Percentiles rank a stretch among this genome's conserved stretches.
These are phyloP conservation scores for Ochropacha duplaris DNA, from an alignment of 2,888 invertebrate genomes.

Conservation along the genomic window DNA sequence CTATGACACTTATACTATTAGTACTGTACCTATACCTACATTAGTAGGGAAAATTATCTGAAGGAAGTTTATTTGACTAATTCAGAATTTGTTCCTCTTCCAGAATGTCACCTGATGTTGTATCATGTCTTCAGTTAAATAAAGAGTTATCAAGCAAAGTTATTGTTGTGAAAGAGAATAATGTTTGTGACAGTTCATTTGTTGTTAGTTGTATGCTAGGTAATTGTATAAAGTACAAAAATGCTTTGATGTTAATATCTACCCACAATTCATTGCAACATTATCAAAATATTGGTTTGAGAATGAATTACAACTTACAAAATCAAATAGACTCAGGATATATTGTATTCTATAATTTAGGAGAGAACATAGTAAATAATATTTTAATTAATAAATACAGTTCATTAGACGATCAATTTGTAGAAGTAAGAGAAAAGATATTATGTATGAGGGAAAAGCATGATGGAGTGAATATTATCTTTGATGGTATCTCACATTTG, in stretches of 20 bases:
- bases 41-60: background rate
- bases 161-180: constrained; percentile 87
- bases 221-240: constrained; percentile 83
- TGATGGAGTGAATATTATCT: constrained; percentile 81
- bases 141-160: constrained; percentile 79
- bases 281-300: constrained; percentile 88
- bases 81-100: constrained; percentile 27
- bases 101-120: constrained; percentile 85
- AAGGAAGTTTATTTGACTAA: constrained; percentile 10
- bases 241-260: constrained; percentile 84
- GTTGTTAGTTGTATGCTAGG: constrained; percentile 86
- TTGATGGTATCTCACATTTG: constrained; percentile 89
- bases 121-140: constrained; percentile 86
- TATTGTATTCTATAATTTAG: constrained; percentile 57
- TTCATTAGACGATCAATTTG: constrained; percentile 64
- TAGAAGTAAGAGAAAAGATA: constrained; percentile 65
- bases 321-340: constrained; percentile 63
- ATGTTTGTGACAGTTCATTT: constrained; percentile 88
- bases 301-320: constrained; percentile 87
- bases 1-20: constrained; percentile 41
- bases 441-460: constrained; percentile 53
- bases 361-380: constrained; percentile 45
- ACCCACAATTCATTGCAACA: constrained; percentile 88
- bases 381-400: constrained; percentile 42
- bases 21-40: constrained; percentile 5